Base-by-base conservation (phyloP, 2,888 invertebrate genomes). In the Operophtera brumata region DNA sequence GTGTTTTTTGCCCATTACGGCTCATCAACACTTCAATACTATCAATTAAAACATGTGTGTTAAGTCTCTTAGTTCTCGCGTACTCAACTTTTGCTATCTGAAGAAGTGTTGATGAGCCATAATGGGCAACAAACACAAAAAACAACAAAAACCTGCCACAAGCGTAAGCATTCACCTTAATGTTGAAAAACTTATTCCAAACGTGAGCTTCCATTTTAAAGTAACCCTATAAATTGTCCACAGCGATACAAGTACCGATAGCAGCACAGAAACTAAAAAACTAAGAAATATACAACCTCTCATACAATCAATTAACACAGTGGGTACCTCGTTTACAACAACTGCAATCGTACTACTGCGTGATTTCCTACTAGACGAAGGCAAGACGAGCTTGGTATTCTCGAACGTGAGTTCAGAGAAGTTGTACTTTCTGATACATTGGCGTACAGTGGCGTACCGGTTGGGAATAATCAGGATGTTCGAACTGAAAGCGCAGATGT, bases 381-480 rank as follows among this genome's bases (percentile, higher is more conserved):
- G 12, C 10, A 10, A 43, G 12, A 6, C n/a, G 5, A 3, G 20
- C 4, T 14, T 32, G n/a, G 14, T 25, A 0, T 44, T 45, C 25
- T 14, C 13, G 3, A 6, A 32, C 0, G 12, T 51, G 26, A 35
- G 5, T 2, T 2, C 25, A 11, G 25, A 40, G 5, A 14, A 40
- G 10, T 14, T 26, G 13, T 9, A 30, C 6, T 51, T 46, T n/a
- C 25, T 46, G 1, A 2, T 28, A 3, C 8, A 35, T 6, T 46
- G 45, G 51, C 25, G 25, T 10, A n/a, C 12, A 1, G 35, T 48
- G 0, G n/a, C 35, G 2, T 13, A 13, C 2, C 6, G 48, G 1
- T 1, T 42, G 10, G 48, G 43, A 14, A 7, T 49, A 12, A 20
- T 43, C 0, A 11, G 8, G 12, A 34, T 51, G 51, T 51, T 51